Evolutionary conservation across 2,113 vertebrate genomes (phyloP).

Genomic region (Ceuthmochares aereus): DNA sequence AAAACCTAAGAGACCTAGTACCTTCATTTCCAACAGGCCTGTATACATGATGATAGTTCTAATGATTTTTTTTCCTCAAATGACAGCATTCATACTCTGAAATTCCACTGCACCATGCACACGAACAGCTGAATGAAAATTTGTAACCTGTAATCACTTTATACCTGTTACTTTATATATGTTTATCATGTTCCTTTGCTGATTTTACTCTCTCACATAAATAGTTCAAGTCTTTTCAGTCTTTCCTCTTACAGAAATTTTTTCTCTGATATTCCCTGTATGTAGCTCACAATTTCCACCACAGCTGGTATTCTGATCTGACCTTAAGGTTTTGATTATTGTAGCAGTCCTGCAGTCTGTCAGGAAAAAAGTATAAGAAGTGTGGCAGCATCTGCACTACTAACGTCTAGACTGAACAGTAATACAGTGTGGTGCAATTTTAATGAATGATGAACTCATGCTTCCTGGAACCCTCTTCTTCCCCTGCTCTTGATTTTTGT

Average conservation of each 20-base stretch:
- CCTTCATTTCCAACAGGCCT: neutral
- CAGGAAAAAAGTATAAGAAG: neutral
- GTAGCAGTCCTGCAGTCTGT: neutral
- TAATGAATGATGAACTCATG: neutral
- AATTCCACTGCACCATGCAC: neutral
- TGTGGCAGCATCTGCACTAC: neutral
- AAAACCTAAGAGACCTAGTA: neutral
- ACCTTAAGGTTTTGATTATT: neutral
- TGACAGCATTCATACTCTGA: neutral
- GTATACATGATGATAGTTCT: neutral
- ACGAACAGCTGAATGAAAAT: neutral
- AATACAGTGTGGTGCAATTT: neutral
- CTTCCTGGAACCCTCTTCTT: neutral
- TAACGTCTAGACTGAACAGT: neutral
- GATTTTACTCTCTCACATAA: neutral
- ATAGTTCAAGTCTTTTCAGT: neutral
- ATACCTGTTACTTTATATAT: neutral
- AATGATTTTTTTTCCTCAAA: rapidly evolving
- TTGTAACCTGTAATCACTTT: neutral
- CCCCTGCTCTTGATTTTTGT: neutral
- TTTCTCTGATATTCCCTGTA: neutral
- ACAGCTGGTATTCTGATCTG: neutral
- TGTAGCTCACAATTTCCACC: neutral
- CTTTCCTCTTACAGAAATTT: neutral
- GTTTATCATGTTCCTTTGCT: neutral